A percentile compares a stretch with the other conserved stretches of the same genome.
These are phyloP conservation scores for Microcaecilia unicolor DNA, from an alignment of 2,797 vertebrate species.

Conservation along the genomic window DNA sequence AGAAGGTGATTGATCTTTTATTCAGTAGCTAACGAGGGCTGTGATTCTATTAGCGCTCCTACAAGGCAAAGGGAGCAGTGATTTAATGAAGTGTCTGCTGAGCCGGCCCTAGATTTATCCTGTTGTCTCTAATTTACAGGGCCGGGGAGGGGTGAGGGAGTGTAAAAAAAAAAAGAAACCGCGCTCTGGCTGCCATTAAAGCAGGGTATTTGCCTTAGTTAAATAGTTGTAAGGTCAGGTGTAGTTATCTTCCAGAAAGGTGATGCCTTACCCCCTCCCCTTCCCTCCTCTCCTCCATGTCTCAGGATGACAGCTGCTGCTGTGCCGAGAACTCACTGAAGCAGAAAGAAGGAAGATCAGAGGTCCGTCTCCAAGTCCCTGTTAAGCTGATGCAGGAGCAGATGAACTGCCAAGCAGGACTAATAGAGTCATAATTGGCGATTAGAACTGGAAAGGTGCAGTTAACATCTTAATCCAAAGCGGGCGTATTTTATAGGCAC, in stretches of 20 bases:
- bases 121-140: slow-evolving; percentile 64
- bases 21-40: slow-evolving; percentile 90
- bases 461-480: slow-evolving; percentile 73
- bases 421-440: slow-evolving; percentile 98
- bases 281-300: slow-evolving; percentile 44
- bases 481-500: slow-evolving; percentile 43
- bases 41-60: slow-evolving; percentile 80
- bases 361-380: slow-evolving; percentile 71
- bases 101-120: slow-evolving; percentile 75
- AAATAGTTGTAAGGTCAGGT: slow-evolving; percentile 81
- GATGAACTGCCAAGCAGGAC: slow-evolving; percentile 88
- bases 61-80: slow-evolving; percentile 78
- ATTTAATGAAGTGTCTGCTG: slow-evolving; percentile 97
- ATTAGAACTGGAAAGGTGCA: slow-evolving; percentile 86
- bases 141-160: slow-evolving; percentile 43
- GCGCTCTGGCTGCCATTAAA: slow-evolving; percentile 55
- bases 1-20: slow-evolving; percentile 87
- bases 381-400: slow-evolving; percentile 72
- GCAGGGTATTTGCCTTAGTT: slow-evolving; percentile 70
- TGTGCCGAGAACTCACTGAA: slow-evolving; percentile 54
- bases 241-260: slow-evolving; percentile 60
- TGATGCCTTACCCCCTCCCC: slow-evolving; percentile 43
- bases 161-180: slow-evolving; percentile 41
- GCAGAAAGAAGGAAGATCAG: slow-evolving; percentile 73
- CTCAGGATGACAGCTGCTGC: slow-evolving; percentile 65